Base-by-base conservation (phyloP, 2,113 vertebrate genomes). In the Lagopus leucura region DNA sequence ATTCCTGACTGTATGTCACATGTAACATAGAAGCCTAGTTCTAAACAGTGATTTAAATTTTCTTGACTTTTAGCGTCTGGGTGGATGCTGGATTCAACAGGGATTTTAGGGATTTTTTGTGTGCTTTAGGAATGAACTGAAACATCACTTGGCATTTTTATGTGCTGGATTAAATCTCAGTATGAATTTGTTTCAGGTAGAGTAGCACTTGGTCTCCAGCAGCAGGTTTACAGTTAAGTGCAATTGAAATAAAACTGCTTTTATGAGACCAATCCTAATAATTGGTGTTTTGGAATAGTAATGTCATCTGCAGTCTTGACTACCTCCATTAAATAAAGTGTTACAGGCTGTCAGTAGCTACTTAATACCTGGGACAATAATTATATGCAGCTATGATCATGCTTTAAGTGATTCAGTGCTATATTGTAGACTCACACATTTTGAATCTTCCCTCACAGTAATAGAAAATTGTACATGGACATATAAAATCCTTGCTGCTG, bases 241-340 rank as follows among this genome's bases (percentile, higher is more conserved):
- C 43, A 4, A 1, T 14, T 65, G 40, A 76, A 92, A 72, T 69
- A 28, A 72, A 69, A 52, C 20, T 61, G 22, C 2, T 70, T 79
- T 85, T 82, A 58, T 36, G 43, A 85, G 30, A 34, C 25, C 0
- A 0, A 36, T 48, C n/a, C 27, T 70, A 60, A 55, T 60, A 16
- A 42, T 24, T 57, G 76, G 12, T 45, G 20, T 76, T 93, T 95
- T 92, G 85, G 66, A 94, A 82, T 82, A 79, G 12, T 58, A 24
- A 70, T 52, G 30, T 65, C 7, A 76, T 21, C 20, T 66, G 5
- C 57, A 73, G 74, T 40, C 36, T 78, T 94, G 45, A 61, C 57
- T 89, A 19, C 9, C 30, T 79, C 17, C 66, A 4, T 58, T 76
- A 89, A 92, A 92, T 13, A 21, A 27, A 58, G 20, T 52, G 22